A percentile compares a stretch with the other conserved stretches of the same genome.
Conservation (phyloP, 2,113 vertebrate genomes). For the Pangasianodon gigas region DNA sequence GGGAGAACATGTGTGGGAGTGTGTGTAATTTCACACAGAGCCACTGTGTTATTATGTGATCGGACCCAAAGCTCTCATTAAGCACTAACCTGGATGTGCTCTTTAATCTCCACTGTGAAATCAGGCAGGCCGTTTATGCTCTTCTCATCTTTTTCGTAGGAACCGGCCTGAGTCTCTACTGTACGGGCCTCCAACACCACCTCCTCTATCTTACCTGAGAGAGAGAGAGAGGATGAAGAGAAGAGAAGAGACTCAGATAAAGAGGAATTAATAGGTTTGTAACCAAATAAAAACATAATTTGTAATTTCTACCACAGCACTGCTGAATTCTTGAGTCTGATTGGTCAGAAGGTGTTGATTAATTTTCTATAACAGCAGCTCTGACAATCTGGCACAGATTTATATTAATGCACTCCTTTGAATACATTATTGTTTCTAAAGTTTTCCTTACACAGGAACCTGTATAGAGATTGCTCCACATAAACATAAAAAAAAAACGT, state of each 20-base stretch:
- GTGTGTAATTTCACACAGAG: background rate
- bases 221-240: background rate
- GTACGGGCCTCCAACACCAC: constrained; percentile 91
- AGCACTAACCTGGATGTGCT: constrained; percentile 86
- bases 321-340: background rate
- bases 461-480: no score
- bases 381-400: background rate
- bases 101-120: constrained; percentile 86
- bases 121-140: constrained; percentile 90
- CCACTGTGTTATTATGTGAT: constrained; percentile 4
- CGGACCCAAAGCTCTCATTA: background rate
- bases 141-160: constrained; percentile 77
- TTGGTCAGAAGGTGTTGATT: background rate
- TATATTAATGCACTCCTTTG: no score
- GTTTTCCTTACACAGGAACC: no score
- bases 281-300: background rate
- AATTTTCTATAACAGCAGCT: background rate
- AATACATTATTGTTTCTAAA: no score
- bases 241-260: background rate
- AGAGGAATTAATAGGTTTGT: background rate
- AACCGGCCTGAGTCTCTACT: constrained; percentile 73
- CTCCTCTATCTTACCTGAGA: constrained; percentile 91
- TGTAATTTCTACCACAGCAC: background rate
- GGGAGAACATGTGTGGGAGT: background rate
- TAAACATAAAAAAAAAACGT: no score